Percentiles rank a stretch among this genome's conserved stretches.
phyloP scores from a whole-genome alignment of 2,113 vertebrate genomes.

The Anoura caudifer region DNA sequence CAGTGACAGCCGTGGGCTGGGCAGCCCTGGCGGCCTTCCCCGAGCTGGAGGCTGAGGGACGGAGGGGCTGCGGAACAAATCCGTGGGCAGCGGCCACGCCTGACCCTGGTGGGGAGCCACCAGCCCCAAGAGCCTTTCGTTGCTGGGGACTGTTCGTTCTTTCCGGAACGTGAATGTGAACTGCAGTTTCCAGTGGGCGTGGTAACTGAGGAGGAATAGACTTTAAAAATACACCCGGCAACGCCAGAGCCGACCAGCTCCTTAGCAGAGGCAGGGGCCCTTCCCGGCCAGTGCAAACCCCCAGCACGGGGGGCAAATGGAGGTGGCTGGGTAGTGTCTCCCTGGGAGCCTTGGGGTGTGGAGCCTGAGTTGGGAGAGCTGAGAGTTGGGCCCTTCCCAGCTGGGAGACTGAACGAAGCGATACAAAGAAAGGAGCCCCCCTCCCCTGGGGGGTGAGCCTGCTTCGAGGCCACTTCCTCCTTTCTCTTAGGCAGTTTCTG shows the following conservation, averaged over 20 bases:
- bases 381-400: background rate
- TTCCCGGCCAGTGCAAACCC: background rate
- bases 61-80: background rate
- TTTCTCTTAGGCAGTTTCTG: background rate
- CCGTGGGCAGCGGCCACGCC: background rate
- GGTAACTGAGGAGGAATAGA: background rate
- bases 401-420: background rate
- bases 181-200: background rate
- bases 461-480: background rate
- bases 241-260: background rate
- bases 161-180: background rate
- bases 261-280: background rate
- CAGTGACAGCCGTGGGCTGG: background rate
- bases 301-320: background rate
- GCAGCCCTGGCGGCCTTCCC: background rate
- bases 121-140: background rate
- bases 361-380: background rate
- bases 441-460: background rate
- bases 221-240: background rate
- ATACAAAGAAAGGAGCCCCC: background rate
- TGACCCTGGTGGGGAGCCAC: fast-evolving
- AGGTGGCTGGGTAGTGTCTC: background rate
- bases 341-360: background rate
- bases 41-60: background rate
- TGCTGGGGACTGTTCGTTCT: background rate